Evolutionary conservation across 1,140 invertebrate species (phyloP).

Genomic region (Polyergus mexicanus): DNA sequence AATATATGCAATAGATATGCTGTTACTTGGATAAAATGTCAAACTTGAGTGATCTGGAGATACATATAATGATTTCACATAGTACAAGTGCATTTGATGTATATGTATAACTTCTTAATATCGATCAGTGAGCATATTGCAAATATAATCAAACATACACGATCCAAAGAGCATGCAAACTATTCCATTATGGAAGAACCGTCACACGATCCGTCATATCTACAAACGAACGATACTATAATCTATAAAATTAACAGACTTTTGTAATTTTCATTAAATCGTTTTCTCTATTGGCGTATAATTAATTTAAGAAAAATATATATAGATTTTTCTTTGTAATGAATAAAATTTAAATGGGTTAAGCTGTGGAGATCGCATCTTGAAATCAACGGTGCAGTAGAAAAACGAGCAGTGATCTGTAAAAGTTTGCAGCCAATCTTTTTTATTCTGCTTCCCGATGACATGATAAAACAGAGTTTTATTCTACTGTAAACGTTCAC

Average conservation of each 20-base stretch:
- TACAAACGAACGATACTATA: too few relatives aligned
- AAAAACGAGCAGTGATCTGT: not conserved
- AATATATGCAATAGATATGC: not conserved
- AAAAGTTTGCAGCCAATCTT: not conserved
- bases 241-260: not conserved
- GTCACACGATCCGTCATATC: not conserved
- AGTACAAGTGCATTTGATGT: not conserved
- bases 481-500: not conserved
- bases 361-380: not conserved
- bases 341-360: not conserved
- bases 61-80: not conserved
- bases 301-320: not conserved
- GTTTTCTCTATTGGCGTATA: not conserved
- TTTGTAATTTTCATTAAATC: not conserved
- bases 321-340: too few relatives aligned
- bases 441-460: too few relatives aligned
- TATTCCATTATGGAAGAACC: not conserved
- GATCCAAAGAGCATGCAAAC: not conserved
- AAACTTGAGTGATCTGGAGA: not conserved
- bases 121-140: not conserved
- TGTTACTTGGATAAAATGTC: not conserved
- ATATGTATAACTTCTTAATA: not conserved
- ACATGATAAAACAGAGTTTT: slow-evolving; percentile 24
- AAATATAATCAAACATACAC: not conserved
- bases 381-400: not conserved